Evolutionary conservation across 2,888 invertebrate genomes (phyloP).

Genomic region (Polyploca ridens): DNA sequence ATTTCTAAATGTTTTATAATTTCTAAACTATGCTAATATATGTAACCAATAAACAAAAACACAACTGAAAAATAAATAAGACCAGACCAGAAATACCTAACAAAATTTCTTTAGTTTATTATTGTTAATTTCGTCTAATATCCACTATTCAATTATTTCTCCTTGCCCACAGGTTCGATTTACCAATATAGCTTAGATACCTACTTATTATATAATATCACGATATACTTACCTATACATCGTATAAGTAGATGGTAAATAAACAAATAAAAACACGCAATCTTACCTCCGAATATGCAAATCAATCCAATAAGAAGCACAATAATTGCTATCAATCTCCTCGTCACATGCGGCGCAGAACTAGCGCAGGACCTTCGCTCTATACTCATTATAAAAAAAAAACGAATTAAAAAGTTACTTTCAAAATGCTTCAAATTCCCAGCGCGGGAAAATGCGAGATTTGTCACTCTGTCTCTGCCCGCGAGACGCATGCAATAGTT

Average conservation of each 20-base stretch:
- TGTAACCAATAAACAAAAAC: no score
- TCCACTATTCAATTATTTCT: no score
- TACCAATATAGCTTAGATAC: no score
- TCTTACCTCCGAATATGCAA: slow-evolving; percentile 74
- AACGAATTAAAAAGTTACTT: slow-evolving; percentile 12
- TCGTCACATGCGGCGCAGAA: slow-evolving; percentile 63
- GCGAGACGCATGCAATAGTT: slow-evolving; percentile 32
- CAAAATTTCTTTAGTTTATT: no score
- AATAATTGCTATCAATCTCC: slow-evolving; percentile 62
- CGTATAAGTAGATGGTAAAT: slow-evolving; percentile 33
- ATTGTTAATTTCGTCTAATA: no score
- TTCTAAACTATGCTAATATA: no score
- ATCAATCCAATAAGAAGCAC: slow-evolving; percentile 65
- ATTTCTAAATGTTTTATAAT: no score
- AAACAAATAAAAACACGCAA: slow-evolving; percentile 36
- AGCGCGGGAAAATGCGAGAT: slow-evolving; percentile 1
- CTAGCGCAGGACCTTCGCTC: slow-evolving; percentile 59
- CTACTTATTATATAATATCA: no score
- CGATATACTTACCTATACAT: no score
- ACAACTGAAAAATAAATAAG: no score
- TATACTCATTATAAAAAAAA: slow-evolving; percentile 48
- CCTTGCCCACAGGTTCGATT: no score
- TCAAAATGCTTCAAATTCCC: background rate
- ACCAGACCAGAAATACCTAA: no score
- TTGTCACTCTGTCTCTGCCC: slow-evolving; percentile 13